Evolutionary conservation across 2,113 vertebrate species (phyloP).

Genomic region (Phylloscopus trochiloides): DNA sequence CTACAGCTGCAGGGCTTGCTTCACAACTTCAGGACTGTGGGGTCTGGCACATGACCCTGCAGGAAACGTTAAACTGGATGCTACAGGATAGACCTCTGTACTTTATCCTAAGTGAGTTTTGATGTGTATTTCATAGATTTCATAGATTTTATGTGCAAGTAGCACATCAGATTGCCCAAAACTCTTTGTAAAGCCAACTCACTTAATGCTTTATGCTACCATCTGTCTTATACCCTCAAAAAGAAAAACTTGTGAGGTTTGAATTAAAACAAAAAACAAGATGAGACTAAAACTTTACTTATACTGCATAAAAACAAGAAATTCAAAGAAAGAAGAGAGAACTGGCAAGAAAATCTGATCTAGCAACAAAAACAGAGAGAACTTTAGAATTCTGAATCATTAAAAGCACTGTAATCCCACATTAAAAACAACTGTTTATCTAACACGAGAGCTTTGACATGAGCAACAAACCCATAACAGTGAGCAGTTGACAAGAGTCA

Average conservation of each 20-base stretch:
- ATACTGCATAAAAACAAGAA: slow-evolving; percentile 5
- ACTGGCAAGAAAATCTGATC: slow-evolving; percentile 1
- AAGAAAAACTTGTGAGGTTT: slow-evolving; percentile 24
- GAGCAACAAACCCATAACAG: not conserved
- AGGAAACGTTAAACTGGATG: not conserved
- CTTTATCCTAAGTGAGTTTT: not conserved
- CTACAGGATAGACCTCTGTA: not conserved
- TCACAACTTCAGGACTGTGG: not conserved
- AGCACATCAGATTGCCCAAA: slow-evolving; percentile 34
- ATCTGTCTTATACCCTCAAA: slow-evolving; percentile 45
- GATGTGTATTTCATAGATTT: not conserved
- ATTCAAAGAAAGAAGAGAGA: not conserved
- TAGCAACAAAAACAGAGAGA: slow-evolving; percentile 6
- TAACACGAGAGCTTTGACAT: not conserved
- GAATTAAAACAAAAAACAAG: not conserved
- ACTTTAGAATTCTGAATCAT: not conserved
- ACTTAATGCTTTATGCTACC: slow-evolving; percentile 42
- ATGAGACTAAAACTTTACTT: slow-evolving; percentile 31
- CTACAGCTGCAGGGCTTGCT: not conserved
- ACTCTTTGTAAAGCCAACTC: slow-evolving; percentile 35
- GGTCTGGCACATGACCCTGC: fast-evolving
- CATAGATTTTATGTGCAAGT: not conserved
- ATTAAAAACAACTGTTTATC: not conserved
- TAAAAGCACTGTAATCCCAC: not conserved
- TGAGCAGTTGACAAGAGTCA: not conserved